Evolutionary conservation across 2,113 vertebrate genomes (phyloP).

Genomic region (Microcebus griseorufus): DNA sequence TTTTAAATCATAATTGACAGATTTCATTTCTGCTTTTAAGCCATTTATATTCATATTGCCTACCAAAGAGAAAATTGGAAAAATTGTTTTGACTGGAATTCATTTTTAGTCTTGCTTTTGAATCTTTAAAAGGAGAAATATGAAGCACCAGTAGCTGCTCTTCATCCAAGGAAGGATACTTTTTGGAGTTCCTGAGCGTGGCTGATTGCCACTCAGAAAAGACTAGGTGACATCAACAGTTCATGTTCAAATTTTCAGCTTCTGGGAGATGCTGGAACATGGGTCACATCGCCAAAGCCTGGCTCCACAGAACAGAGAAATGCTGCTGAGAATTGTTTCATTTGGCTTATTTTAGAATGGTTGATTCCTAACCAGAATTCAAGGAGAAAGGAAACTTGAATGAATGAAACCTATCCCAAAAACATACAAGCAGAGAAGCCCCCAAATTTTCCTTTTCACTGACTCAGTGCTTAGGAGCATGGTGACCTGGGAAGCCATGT

Average conservation of each 20-base stretch:
- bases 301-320: neutral
- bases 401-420: neutral
- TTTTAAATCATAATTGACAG: neutral
- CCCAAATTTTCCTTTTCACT: neutral
- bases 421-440: neutral
- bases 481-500: neutral
- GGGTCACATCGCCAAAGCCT: neutral
- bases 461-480: neutral
- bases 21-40: neutral
- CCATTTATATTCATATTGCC: neutral
- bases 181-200: neutral
- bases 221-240: neutral
- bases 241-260: neutral
- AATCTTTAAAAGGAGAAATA: neutral
- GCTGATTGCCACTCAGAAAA: neutral
- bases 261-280: neutral
- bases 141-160: slow-evolving; percentile 21
- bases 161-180: neutral
- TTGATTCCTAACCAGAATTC: neutral
- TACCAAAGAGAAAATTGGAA: slow-evolving; percentile 46
- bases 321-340: neutral
- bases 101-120: slow-evolving; percentile 58
- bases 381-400: neutral
- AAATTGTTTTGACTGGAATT: slow-evolving; percentile 63
- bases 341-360: neutral